Evolutionary conservation across 2,888 invertebrate genomes (phyloP).

Genomic region (Leucania comma): DNA sequence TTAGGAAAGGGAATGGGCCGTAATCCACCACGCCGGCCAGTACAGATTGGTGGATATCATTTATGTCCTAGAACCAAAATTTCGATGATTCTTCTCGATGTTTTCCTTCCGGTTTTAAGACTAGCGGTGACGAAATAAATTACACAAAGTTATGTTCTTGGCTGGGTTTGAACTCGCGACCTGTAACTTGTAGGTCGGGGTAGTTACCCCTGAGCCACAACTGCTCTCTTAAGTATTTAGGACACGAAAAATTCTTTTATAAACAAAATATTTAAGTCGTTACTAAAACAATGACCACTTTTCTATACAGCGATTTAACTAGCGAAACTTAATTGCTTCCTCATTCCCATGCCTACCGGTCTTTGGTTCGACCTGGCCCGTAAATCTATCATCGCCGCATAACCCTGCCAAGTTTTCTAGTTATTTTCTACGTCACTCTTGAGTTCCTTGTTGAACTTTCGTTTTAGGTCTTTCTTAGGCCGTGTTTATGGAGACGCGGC

Average conservation of each 20-base stretch:
- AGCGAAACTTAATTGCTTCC: slow-evolving; percentile 59
- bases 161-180: no score
- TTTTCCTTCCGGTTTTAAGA: no score
- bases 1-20: no score
- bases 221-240: background rate
- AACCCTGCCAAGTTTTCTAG: slow-evolving; percentile 56
- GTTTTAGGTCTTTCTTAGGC: background rate
- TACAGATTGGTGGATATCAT: no score
- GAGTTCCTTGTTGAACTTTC: slow-evolving; percentile 11
- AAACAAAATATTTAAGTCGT: slow-evolving; percentile 20
- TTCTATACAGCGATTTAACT: slow-evolving; percentile 38
- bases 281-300: slow-evolving; percentile 30
- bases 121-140: no score
- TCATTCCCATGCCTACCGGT: slow-evolving; percentile 51
- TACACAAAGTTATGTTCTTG: no score
- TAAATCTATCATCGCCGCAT: slow-evolving; percentile 54
- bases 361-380: slow-evolving; percentile 38
- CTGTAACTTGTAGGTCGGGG: no score
- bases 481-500: no score
- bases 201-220: no score
- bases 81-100: no score
- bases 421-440: slow-evolving; percentile 46
- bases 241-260: slow-evolving; percentile 10
- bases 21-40: no score
- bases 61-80: no score